These are phyloP conservation scores for Lacerta bilineata DNA, from an alignment of 2,797 vertebrate genomes.

Conservation along the genomic window DNA sequence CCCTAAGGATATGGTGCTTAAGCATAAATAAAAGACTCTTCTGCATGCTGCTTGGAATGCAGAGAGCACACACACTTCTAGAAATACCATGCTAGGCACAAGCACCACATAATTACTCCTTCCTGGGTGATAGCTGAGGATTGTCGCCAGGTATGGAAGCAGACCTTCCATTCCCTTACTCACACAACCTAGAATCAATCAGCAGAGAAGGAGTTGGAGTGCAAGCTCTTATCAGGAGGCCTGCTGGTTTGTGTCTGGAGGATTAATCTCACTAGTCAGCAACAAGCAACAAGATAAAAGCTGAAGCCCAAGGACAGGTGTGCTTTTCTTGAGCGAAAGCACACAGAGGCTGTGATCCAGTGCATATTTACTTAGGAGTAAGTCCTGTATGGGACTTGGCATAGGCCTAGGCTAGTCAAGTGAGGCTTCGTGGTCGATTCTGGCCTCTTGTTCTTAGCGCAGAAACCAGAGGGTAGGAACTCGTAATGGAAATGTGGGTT, in stretches of 20 bases:
- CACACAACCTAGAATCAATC: constrained; percentile 5
- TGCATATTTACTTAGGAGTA: neutral
- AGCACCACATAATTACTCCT: neutral
- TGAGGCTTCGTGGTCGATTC: neutral
- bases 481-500: neutral
- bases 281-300: neutral
- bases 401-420: neutral
- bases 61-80: neutral
- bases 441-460: neutral
- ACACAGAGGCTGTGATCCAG: neutral
- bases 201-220: neutral
- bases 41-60: neutral
- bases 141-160: neutral
- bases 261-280: neutral
- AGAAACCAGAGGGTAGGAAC: neutral
- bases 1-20: neutral
- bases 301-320: neutral
- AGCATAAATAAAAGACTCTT: neutral
- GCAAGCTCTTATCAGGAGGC: neutral
- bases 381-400: neutral
- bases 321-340: neutral
- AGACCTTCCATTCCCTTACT: neutral
- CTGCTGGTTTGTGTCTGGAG: neutral
- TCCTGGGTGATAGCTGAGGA: neutral
- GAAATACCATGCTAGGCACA: neutral